Conservation (phyloP, 2,888 invertebrate genomes). For the Lasioglossum morio region DNA sequence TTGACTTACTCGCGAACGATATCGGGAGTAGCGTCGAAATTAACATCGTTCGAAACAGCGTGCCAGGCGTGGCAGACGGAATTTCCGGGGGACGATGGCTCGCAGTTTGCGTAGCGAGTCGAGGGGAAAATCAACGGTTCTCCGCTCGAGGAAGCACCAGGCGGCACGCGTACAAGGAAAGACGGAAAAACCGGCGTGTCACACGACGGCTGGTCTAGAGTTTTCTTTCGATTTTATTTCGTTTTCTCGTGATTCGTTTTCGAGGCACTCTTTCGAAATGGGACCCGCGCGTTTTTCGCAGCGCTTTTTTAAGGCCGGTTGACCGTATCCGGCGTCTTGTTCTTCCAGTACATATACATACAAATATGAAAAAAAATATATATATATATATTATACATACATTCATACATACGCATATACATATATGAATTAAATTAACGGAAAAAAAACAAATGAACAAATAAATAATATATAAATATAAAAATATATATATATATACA, state of each 20-base stretch:
- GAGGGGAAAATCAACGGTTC: not conserved
- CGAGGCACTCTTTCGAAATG: conserved; percentile 74
- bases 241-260: conserved; percentile 47
- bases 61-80: not conserved
- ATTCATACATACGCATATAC: conserved; percentile 41
- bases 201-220: conserved; percentile 43
- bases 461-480: conserved; percentile 52
- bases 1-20: not conserved
- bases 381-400: conserved; percentile 46
- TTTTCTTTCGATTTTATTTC: not conserved
- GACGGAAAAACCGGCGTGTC: not conserved
- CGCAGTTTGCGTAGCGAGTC: not conserved
- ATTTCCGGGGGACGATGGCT: not conserved
- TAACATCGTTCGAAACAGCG: not conserved
- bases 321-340: conserved; percentile 77
- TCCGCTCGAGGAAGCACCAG: not conserved
- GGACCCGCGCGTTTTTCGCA: conserved; percentile 80
- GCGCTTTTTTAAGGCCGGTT: conserved; percentile 71
- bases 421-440: conserved; percentile 47
- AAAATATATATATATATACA: conserved; percentile 25
- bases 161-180: conserved; percentile 1
- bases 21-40: not conserved
- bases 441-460: conserved; percentile 36
- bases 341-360: conserved; percentile 78
- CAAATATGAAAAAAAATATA: conserved; percentile 52